Percentiles rank a stretch among this genome's conserved stretches.
phyloP scores from a whole-genome alignment of 2,113 vertebrate species.

The Microcebus jonahi region DNA sequence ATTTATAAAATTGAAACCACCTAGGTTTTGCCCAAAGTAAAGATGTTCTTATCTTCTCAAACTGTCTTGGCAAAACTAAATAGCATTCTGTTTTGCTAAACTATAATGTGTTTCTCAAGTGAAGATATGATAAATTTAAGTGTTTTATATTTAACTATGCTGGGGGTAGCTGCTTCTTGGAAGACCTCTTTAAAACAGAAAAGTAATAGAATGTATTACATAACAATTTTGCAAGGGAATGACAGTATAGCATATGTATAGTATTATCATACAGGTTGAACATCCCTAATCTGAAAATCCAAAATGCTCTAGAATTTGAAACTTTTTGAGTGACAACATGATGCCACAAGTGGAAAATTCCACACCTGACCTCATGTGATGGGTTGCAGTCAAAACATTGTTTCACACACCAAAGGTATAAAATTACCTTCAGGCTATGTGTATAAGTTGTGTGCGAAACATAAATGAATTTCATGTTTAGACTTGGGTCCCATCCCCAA shows the following conservation, averaged over 20 bases:
- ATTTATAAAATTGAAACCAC: slow-evolving; percentile 28
- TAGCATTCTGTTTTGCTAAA: slow-evolving; percentile 45
- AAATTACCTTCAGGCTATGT: not conserved
- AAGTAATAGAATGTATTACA: not conserved
- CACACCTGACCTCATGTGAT: not conserved
- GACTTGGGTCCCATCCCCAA: not conserved
- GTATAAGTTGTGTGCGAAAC: not conserved
- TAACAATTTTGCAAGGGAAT: not conserved
- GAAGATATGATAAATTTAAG: not conserved
- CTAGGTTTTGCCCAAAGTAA: slow-evolving; percentile 43
- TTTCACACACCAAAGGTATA: not conserved
- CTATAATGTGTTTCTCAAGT: not conserved
- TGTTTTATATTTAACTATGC: slow-evolving; percentile 21
- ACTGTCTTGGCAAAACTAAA: slow-evolving; percentile 29
- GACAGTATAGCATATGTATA: not conserved
- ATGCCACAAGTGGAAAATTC: not conserved
- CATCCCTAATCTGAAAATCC: not conserved
- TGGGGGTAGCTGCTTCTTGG: slow-evolving; percentile 8
- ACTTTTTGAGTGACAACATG: not conserved
- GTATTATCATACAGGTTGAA: not conserved
- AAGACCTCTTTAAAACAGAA: slow-evolving; percentile 52
- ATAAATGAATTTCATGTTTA: not conserved
- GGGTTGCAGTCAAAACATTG: not conserved
- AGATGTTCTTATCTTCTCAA: not conserved
- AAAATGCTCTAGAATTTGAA: not conserved